A percentile compares a stretch with the other conserved stretches of the same genome.
Evolutionary conservation across 2,888 invertebrate genomes (phyloP).

Genomic region (Ypsolopha sequella): DNA sequence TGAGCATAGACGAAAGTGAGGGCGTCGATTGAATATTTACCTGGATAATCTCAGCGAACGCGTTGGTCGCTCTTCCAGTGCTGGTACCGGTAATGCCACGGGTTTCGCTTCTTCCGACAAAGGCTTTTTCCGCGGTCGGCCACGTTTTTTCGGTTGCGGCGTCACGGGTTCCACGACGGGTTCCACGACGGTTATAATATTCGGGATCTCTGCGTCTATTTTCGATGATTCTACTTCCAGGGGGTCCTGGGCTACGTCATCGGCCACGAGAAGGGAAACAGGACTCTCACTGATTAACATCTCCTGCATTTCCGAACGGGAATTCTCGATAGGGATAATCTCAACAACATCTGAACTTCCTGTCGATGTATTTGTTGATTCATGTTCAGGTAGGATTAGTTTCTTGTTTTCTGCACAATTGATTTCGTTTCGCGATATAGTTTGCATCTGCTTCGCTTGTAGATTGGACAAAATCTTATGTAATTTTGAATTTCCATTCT

Average conservation of each 20-base stretch:
- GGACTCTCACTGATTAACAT: slow-evolving; percentile 60
- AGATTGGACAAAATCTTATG: slow-evolving; percentile 59
- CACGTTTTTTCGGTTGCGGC: slow-evolving; percentile 59
- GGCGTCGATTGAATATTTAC: slow-evolving; percentile 21
- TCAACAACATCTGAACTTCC: slow-evolving; percentile 41
- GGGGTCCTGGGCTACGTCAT: slow-evolving; percentile 58
- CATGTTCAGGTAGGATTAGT: slow-evolving; percentile 32
- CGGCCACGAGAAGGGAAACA: slow-evolving; percentile 41
- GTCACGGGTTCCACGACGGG: slow-evolving; percentile 28
- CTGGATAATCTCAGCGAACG: slow-evolving; percentile 55
- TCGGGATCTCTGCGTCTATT: slow-evolving; percentile 12
- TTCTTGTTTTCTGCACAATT: slow-evolving; percentile 36
- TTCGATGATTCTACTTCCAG: slow-evolving; percentile 43
- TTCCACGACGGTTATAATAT: slow-evolving; percentile 16
- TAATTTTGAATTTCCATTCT: slow-evolving; percentile 65
- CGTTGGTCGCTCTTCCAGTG: slow-evolving; percentile 59
- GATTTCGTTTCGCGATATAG: slow-evolving; percentile 36
- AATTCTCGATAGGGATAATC: slow-evolving; percentile 34
- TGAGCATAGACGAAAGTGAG: background rate
- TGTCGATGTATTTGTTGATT: slow-evolving; percentile 42
- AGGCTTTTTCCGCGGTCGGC: slow-evolving; percentile 56
- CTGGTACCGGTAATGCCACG: slow-evolving; percentile 38
- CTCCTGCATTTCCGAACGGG: slow-evolving; percentile 40
- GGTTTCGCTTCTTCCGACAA: slow-evolving; percentile 44
- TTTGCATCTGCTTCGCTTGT: slow-evolving; percentile 53